Evolutionary conservation across 1,140 invertebrate genomes (phyloP), one percentile per base, ranked within the genome.

Genomic region (Caenorhabditis tropicalis): DNA sequence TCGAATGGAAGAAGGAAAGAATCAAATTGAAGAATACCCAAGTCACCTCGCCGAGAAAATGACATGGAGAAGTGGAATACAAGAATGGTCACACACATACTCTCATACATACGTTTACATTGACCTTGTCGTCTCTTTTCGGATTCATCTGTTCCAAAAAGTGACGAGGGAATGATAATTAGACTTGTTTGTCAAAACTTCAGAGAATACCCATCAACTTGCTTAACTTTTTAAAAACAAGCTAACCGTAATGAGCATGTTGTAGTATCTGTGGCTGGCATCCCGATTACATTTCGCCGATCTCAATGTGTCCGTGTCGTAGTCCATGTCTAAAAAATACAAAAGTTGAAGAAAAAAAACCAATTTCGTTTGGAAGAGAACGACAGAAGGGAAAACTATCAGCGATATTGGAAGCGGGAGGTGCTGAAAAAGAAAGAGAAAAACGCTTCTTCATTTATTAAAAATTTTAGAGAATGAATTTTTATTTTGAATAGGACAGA

Each of bases 231-330:
- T n/a, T n/a, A n/a, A 53, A 60, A 29, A 39, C 2, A 49, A 82
- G 74, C 82, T 70, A 2, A 82, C 82, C 65, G 27, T 5, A 74
- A 43, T 74, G 7, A 82, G 27, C 29, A 82, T 58, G 9, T 82
- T 58, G 43, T 82, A 82, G 60, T 82, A 82, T 15, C 60, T n/a
- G 0, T 82, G 82, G 27, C 82, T 82, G 36, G 82, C 82, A 21
- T 43, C 58, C 33, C 82, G 46, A 70, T 82, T 82, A 36, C 56
- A 21, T 19, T 60, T 43, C 24, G 82, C 82, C 36, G 82, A 65
- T 46, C 46, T 19, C 27, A 82, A 27, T 0, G 82, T 82, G 60
- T 82, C 82, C 60, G 31, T 21, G 16, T 82, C 82, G n/a, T 82
- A 82, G 82, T 82, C 82, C 65, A 74, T 74, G 16, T 43, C 65